Conservation (phyloP, 1,140 invertebrate genomes). For the Pteromalus puparum region DNA sequence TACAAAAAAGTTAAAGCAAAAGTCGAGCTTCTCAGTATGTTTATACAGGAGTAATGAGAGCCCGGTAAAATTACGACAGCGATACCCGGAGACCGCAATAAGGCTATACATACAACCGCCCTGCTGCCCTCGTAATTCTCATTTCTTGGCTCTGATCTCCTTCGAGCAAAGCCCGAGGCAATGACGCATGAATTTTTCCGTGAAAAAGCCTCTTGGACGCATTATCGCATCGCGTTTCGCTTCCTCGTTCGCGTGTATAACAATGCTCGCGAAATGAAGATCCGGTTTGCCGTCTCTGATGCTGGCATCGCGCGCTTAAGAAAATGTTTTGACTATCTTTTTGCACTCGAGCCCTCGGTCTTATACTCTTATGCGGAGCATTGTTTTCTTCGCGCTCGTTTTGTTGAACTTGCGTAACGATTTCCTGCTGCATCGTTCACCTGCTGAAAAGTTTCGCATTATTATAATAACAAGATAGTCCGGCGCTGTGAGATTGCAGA, state of each 20-base stretch:
- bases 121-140: constrained; percentile 33
- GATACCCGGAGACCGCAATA: constrained; percentile 22
- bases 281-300: constrained; percentile 13
- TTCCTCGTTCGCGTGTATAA: constrained; percentile 13
- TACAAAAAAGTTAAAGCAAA: too few relatives aligned
- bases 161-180: not conserved
- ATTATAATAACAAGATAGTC: constrained; percentile 24
- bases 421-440: constrained; percentile 10
- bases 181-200: constrained; percentile 36
- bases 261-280: constrained; percentile 45
- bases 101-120: not conserved
- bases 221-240: constrained; percentile 29
- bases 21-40: too few relatives aligned
- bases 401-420: constrained; percentile 1
- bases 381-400: constrained; percentile 28
- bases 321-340: constrained; percentile 27
- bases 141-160: constrained; percentile 11
- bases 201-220: constrained; percentile 3
- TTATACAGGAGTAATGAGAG: not conserved
- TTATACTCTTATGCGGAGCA: not conserved
- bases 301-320: not conserved
- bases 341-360: not conserved
- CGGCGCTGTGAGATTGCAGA: not conserved
- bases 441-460: constrained; percentile 8
- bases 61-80: constrained; percentile 6